phyloP scores from a whole-genome alignment of 1,140 invertebrate species.

The Zaprionus ghesquierei region DNA sequence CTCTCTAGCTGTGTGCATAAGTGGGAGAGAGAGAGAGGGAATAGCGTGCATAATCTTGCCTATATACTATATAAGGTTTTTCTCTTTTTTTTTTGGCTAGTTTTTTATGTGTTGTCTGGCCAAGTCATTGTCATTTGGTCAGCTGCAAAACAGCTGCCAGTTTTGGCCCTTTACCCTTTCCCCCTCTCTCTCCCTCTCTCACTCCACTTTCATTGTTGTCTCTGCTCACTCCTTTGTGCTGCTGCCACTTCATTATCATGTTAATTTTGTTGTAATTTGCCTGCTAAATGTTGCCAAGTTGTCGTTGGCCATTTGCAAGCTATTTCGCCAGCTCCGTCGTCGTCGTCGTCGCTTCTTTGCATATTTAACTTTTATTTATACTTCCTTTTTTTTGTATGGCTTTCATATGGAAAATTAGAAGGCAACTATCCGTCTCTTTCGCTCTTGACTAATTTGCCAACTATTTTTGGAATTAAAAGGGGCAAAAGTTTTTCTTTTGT shows the following conservation, averaged over 20 bases:
- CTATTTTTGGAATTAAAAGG: conserved; percentile 51
- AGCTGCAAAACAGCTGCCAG: conserved; percentile 73
- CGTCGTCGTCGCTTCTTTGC: conserved; percentile 52
- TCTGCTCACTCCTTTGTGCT: conserved; percentile 1
- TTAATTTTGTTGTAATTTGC: conserved; percentile 81
- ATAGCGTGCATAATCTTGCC: conserved; percentile 5
- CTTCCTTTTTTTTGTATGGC: conserved; percentile 66
- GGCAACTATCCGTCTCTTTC: conserved; percentile 3
- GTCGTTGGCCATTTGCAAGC: conserved; percentile 66
- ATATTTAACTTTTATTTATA: conserved; percentile 80
- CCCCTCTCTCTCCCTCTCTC: not conserved
- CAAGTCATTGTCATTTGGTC: conserved; percentile 80
- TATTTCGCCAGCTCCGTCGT: conserved; percentile 52
- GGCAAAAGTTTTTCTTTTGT: conserved; percentile 74
- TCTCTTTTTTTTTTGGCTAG: conserved; percentile 44
- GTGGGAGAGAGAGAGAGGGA: not conserved
- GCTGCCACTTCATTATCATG: conserved; percentile 76
- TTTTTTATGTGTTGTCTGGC: conserved; percentile 33
- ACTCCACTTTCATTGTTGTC: not conserved
- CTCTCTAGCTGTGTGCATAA: not conserved
- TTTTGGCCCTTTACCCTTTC: conserved; percentile 33
- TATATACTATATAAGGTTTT: conserved; percentile 20
- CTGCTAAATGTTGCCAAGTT: conserved; percentile 79
- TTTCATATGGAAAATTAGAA: conserved; percentile 80
- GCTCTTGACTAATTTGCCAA: conserved; percentile 66